These are phyloP conservation scores for Hyphantria cunea DNA, from an alignment of 1,140 invertebrate genomes.

Conservation along the genomic window DNA sequence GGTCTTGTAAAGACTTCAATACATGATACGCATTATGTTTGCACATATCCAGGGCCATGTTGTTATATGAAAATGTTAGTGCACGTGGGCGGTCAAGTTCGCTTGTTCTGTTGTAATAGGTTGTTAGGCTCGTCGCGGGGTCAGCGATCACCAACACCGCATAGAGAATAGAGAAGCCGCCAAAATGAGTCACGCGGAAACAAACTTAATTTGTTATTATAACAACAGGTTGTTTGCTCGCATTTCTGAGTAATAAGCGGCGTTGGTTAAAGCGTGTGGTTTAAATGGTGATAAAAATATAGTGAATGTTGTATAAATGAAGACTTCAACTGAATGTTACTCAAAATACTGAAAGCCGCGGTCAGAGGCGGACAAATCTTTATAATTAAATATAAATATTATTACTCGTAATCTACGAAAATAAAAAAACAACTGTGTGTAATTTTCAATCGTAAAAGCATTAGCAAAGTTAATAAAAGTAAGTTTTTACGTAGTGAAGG, in stretches of 20 bases:
- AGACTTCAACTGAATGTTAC: conserved; percentile 15
- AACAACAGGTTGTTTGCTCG: conserved; percentile 58
- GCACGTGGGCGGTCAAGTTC: conserved; percentile 71
- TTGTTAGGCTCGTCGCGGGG: conserved; percentile 55
- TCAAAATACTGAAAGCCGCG: conserved; percentile 17
- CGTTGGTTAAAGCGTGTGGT: conserved; percentile 35
- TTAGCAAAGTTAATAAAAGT: neutral
- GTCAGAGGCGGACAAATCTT: conserved; percentile 13
- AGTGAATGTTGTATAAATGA: conserved; percentile 31
- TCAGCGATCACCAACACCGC: conserved; percentile 61
- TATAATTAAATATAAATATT: conserved; percentile 5
- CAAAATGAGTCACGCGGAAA: conserved; percentile 59
- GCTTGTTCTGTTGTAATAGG: conserved; percentile 53
- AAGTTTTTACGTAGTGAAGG: conserved; percentile 2
- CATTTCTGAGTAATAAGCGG: conserved; percentile 55
- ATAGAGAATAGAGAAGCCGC: conserved; percentile 54
- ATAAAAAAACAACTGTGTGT: neutral
- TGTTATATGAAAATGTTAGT: conserved; percentile 42
- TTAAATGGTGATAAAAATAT: conserved; percentile 26
- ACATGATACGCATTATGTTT: too few species aligned
- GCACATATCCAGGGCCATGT: conserved; percentile 25
- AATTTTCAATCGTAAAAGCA: neutral
- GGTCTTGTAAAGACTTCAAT: too few species aligned
- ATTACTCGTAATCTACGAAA: neutral
- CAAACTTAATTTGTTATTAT: conserved; percentile 52